These are phyloP conservation scores for Spodoptera litura DNA, from an alignment of 1,140 invertebrate species.

Conservation along the genomic window DNA sequence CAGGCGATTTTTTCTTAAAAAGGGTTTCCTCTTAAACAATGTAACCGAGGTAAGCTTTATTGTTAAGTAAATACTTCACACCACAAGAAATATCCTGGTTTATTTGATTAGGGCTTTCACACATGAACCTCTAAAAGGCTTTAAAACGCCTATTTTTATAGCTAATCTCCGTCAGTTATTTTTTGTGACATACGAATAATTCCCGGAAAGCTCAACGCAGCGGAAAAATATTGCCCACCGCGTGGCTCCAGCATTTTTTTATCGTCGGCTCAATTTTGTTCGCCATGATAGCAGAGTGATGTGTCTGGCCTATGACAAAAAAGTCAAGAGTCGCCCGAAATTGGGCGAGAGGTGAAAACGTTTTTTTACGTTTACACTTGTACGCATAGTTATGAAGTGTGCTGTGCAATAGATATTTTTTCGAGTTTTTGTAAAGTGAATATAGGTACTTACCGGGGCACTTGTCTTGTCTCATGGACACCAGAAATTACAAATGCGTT, in stretches of 20 bases:
- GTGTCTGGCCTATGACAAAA: slow-evolving; percentile 44
- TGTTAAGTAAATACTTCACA: not conserved
- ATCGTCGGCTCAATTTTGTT: slow-evolving; percentile 40
- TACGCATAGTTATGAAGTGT: slow-evolving; percentile 1
- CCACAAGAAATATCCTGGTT: slow-evolving; percentile 6
- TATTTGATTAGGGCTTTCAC: slow-evolving; percentile 18
- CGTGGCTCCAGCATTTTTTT: slow-evolving; percentile 24
- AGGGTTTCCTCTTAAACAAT: not conserved
- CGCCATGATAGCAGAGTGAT: slow-evolving; percentile 38
- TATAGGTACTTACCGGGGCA: too few relatives aligned
- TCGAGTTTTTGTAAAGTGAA: not conserved
- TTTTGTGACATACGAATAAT: slow-evolving; percentile 41
- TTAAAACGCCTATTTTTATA: slow-evolving; percentile 31
- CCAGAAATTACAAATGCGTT: too few relatives aligned
- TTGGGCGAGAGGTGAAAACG: slow-evolving; percentile 12
- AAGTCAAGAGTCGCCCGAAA: slow-evolving; percentile 39
- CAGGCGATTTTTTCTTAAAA: not conserved
- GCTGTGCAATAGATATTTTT: not conserved
- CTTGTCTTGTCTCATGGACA: too few relatives aligned
- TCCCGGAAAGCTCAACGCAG: slow-evolving; percentile 30
- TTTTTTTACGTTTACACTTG: slow-evolving; percentile 23
- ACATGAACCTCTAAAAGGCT: slow-evolving; percentile 17
- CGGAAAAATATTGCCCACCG: slow-evolving; percentile 36
- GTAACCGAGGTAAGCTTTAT: not conserved
- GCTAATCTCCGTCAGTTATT: slow-evolving; percentile 22